Base-by-base conservation (phyloP, 2,113 vertebrate genomes). In the Paedocypris sp. region DNA sequence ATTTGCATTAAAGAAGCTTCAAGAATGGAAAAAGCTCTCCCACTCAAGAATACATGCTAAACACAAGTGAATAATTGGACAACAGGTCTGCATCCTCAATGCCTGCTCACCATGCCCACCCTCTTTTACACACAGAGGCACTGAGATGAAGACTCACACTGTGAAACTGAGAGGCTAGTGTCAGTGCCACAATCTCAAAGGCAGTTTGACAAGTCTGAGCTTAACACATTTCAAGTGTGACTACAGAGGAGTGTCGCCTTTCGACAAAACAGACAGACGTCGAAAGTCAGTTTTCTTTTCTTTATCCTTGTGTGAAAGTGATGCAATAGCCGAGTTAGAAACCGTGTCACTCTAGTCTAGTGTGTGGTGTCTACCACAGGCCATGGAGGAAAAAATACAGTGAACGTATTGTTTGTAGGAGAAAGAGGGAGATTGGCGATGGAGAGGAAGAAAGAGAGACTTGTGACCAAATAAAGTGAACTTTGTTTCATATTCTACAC, bases 391-490 rank as follows among this genome's bases (percentile, higher is more conserved):
- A n/a, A 7, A 25, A 38, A 39, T 6, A 39, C 51, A 25, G 9
- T 25, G 20, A 23, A 18, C 15, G 28, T 39, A 61, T 61, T 35
- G 6, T 41, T 32, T 12, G 3, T 29, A 4, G 3, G n/a, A 43
- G 23, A 63, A 33, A 33, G 38, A 32, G 36, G n/a, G 13, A n/a
- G 25, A 42, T 7, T 4, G 47, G 19, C 25, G 18, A 46, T 13
- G 33, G 58, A 41, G 32, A 46, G 15, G 9, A 20, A 16, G 39
- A 47, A 19, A 62, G 8, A 33, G 56, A 70, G 53, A 49, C 16
- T 26, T 57, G n/a, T n/a, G 10, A 38, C 12, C 13, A 18, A 23
- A 32, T 47, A 5, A 35, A 48, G 18, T 5, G 31, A 29, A 60
- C 33, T 53, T 53, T 53, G 50, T 53, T 53, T 15, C 3, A 9